Base-by-base conservation (phyloP, 2,888 invertebrate genomes). In the Caenorhabditis wallacei region DNA sequence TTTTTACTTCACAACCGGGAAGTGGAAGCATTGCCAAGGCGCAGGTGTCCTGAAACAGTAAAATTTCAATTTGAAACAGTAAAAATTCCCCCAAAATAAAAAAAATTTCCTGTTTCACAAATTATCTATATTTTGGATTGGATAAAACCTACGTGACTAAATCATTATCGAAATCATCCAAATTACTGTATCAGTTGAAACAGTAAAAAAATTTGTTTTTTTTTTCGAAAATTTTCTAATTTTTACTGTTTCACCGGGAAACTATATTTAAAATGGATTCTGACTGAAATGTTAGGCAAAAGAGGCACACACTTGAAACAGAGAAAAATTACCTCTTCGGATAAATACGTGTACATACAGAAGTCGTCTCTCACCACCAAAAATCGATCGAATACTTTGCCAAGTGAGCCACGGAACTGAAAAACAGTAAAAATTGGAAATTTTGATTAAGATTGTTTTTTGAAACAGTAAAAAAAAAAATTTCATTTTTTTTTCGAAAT, bases 1-100 rank as follows among this genome's bases (percentile, higher is more conserved):
- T 83, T 37, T 83, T 80, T 7, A 87, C 85, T 56, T 90, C 90
- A 66, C 91, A 90, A 1, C 91, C 91, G 7, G 91, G 86, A 11
- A 91, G 84, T 0, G 91, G 91, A 7, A 91, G 84, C 90, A 92
- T 91, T 4, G 90, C 84, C 16, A 90, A 59, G 8, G 91, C 91
- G 3, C 82, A 83, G 0, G 76, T 79, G 63, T 90, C 91, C 91
- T 91, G 76, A 20, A 90, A 86, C 22, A n/a, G n/a, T n/a, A n/a
- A n/a, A n/a, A n/a, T n/a, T n/a, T n/a, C n/a, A n/a, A n/a, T 61
- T 48, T 20, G 51, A 20, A 54, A 54, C 13, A 54, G 2, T 8
- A 8, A 13, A n/a, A n/a, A n/a, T n/a, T n/a, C n/a, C n/a, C n/a
- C n/a, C n/a, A n/a, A n/a, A n/a, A n/a, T n/a, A n/a, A n/a, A n/a